Evolutionary conservation across 1,140 invertebrate genomes (phyloP).

Genomic region (Drosophila equinoxialis): DNA sequence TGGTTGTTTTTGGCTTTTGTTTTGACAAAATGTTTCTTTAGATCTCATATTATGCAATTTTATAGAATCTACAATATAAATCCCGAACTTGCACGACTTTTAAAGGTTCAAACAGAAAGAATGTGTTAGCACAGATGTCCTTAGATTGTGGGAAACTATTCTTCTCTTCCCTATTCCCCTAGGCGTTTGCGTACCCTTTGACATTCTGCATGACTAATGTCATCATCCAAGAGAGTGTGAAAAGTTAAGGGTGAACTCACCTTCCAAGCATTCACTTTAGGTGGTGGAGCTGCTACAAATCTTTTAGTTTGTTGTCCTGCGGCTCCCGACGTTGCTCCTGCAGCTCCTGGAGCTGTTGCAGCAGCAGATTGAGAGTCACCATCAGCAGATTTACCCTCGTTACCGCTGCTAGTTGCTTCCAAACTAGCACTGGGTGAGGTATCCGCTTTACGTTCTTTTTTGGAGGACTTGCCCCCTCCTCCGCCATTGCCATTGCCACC

Average conservation of each 20-base stretch:
- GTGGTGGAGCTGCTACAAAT: constrained; percentile 84
- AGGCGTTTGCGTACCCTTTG: too few relatives aligned
- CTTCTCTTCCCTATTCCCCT: too few relatives aligned
- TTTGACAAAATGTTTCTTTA: constrained; percentile 56
- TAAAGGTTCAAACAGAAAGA: constrained; percentile 30
- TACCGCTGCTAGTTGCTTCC: constrained; percentile 69
- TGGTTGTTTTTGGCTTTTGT: constrained; percentile 34
- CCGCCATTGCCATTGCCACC: background rate
- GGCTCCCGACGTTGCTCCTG: constrained; percentile 26
- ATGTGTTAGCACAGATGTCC: too few relatives aligned
- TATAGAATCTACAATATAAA: constrained; percentile 43
- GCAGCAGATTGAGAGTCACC: constrained; percentile 41
- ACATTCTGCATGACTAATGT: background rate
- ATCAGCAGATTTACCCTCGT: constrained; percentile 65
- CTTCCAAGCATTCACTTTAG: constrained; percentile 85
- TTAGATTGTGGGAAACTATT: too few relatives aligned
- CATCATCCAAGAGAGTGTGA: too few relatives aligned
- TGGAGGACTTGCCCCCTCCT: constrained; percentile 32
- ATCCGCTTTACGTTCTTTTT: constrained; percentile 75
- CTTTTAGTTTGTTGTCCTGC: constrained; percentile 81
- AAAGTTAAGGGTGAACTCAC: constrained; percentile 61
- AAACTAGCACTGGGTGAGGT: constrained; percentile 74
- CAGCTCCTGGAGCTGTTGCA: constrained; percentile 30
- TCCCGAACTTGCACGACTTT: constrained; percentile 21
- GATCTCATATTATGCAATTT: constrained; percentile 63